A percentile compares a stretch with the other conserved stretches of the same genome.
Conservation (phyloP, 2,797 vertebrate species). For the Bryconaethiops microstoma region DNA sequence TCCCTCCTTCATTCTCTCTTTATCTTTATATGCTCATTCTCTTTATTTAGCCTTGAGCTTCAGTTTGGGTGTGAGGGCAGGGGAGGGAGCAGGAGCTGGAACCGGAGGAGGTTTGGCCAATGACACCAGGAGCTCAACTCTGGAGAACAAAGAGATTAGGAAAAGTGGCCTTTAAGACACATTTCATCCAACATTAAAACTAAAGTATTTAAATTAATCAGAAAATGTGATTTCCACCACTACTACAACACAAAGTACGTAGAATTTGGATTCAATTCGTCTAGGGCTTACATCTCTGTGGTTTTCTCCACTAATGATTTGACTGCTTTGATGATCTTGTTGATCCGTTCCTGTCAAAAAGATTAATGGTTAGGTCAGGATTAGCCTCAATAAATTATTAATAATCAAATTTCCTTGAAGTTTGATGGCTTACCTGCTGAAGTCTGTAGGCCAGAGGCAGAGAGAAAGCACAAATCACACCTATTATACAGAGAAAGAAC, state of each 20-base stretch:
- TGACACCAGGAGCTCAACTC: slow-evolving; percentile 63
- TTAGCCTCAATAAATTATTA: slow-evolving; percentile 1
- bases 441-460: slow-evolving; percentile 88
- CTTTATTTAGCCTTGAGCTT: slow-evolving; percentile 80
- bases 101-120: slow-evolving; percentile 63
- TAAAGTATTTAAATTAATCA: background rate
- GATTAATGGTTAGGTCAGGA: slow-evolving; percentile 3
- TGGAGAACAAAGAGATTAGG: slow-evolving; percentile 54
- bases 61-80: slow-evolving; percentile 66
- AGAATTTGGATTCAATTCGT: background rate
- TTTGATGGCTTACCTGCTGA: slow-evolving; percentile 80
- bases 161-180: background rate
- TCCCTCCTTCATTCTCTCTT: slow-evolving; percentile 34
- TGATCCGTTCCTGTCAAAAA: slow-evolving; percentile 81
- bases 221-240: background rate
- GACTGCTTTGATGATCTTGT: slow-evolving; percentile 78
- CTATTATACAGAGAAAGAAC: slow-evolving; percentile 68
- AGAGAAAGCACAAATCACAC: slow-evolving; percentile 85
- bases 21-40: slow-evolving; percentile 18
- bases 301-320: slow-evolving; percentile 79
- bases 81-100: slow-evolving; percentile 47
- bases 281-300: slow-evolving; percentile 80
- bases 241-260: background rate
- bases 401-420: slow-evolving; percentile 6
- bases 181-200: background rate